Conservation (phyloP, 2,888 invertebrate genomes). For the Galeopsomyia nigrocyanea region DNA sequence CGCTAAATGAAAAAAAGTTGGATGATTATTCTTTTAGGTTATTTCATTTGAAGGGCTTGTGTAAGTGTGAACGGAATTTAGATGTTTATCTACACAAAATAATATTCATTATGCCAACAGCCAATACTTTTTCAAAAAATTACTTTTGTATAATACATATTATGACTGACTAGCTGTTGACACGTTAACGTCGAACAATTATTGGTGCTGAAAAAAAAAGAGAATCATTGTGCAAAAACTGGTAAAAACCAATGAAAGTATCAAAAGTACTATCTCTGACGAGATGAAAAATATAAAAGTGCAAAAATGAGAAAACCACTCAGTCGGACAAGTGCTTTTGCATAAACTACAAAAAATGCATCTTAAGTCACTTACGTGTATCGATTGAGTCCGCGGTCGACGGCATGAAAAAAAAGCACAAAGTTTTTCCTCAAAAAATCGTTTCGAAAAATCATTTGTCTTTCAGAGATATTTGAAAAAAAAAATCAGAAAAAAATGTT, state of each 20-base stretch:
- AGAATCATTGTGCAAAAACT: not conserved
- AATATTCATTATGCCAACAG: no score
- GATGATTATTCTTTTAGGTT: constrained; percentile 67
- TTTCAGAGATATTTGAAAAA: constrained; percentile 49
- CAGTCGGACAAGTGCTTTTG: constrained; percentile 51
- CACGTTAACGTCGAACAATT: not conserved
- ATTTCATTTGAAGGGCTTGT: constrained; percentile 44
- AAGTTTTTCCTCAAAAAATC: constrained; percentile 65
- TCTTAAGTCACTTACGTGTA: constrained; percentile 61
- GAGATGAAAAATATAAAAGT: constrained; percentile 21
- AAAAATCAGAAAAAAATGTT: no score
- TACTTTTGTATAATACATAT: no score
- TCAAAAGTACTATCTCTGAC: no score
- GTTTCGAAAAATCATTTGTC: constrained; percentile 60
- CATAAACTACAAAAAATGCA: constrained; percentile 2
- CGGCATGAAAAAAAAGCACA: constrained; percentile 66
- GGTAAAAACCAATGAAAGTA: not conserved
- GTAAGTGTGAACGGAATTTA: constrained; percentile 55
- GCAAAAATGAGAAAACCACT: constrained; percentile 31
- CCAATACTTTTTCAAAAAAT: no score
- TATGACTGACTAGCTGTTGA: no score
- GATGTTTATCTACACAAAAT: no score
- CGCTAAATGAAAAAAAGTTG: constrained; percentile 71
- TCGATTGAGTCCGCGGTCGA: constrained; percentile 64
- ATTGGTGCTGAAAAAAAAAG: not conserved